phyloP scores from a whole-genome alignment of 2,888 invertebrate species.

The Drosophila putrida region DNA sequence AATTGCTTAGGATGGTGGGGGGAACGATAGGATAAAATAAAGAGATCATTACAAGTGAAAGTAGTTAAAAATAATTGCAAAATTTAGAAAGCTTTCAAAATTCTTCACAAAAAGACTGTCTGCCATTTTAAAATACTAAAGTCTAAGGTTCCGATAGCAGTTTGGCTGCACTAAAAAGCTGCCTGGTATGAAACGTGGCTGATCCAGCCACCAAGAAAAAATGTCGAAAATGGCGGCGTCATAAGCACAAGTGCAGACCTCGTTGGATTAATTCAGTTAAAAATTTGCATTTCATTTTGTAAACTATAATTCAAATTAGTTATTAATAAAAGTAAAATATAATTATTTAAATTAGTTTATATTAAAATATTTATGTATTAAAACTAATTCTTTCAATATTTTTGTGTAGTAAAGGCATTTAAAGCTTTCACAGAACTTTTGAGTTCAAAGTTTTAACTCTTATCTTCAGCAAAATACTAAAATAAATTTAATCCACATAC shows the following conservation, averaged over 20 bases:
- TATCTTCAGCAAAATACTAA: conserved; percentile 1
- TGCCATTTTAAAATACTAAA: not conserved
- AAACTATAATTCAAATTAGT: not conserved
- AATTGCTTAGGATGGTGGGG: conserved; percentile 32
- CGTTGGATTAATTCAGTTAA: too few relatives aligned
- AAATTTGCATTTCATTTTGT: not conserved
- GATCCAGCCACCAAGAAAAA: not conserved
- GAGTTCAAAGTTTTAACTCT: not conserved
- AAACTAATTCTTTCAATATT: not conserved
- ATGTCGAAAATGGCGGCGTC: too few relatives aligned
- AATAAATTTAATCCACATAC: not conserved
- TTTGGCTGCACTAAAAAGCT: not conserved
- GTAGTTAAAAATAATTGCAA: not conserved
- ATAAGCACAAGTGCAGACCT: too few relatives aligned
- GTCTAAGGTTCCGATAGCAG: not conserved
- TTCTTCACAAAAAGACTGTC: not conserved
- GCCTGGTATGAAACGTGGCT: not conserved
- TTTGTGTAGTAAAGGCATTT: not conserved
- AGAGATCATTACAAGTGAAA: conserved; percentile 18
- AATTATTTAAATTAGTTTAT: not conserved
- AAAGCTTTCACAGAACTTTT: not conserved
- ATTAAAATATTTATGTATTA: too few relatives aligned
- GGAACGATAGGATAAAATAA: conserved; percentile 28
- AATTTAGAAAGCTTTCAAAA: not conserved
- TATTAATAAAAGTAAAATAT: not conserved